Conservation (phyloP, 35 echinoderm and acorn worm species). For the Apostichopus parvimensis region DNA sequence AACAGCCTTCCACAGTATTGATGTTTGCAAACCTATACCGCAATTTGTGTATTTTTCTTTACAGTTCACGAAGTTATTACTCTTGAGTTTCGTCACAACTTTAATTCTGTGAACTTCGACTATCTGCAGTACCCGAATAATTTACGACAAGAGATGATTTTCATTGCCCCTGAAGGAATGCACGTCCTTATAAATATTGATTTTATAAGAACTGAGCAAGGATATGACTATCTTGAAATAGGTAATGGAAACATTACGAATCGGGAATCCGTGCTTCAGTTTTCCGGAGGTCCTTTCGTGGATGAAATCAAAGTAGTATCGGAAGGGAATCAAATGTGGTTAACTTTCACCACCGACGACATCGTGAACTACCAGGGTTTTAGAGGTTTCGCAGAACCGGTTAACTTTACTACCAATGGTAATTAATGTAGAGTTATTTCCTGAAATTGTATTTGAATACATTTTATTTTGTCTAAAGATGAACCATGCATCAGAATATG, state of each 20-base stretch:
- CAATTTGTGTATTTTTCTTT: background rate
- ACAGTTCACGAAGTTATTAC: background rate
- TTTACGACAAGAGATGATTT: conserved; percentile 1
- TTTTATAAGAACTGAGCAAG: background rate
- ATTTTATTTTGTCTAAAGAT: too few species aligned
- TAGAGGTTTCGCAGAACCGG: conserved; percentile 8
- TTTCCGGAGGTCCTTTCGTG: conserved; percentile 1
- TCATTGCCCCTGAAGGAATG: background rate
- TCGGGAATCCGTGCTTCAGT: background rate
- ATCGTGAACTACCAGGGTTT: background rate
- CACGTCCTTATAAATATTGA: background rate
- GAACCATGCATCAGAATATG: too few species aligned
- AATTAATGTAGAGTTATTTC: background rate
- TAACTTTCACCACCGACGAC: background rate
- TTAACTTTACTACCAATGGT: background rate
- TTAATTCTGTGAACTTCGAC: background rate
- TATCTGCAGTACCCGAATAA: background rate
- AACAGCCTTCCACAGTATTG: too few species aligned
- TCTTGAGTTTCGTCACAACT: background rate
- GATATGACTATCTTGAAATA: background rate
- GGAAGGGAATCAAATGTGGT: background rate
- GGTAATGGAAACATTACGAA: conserved; percentile 11
- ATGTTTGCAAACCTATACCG: too few species aligned
- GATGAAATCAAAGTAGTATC: conserved; percentile 11
- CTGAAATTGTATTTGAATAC: too few species aligned